Conservation (phyloP, 1,140 invertebrate species). For the Laupala kohalensis region DNA sequence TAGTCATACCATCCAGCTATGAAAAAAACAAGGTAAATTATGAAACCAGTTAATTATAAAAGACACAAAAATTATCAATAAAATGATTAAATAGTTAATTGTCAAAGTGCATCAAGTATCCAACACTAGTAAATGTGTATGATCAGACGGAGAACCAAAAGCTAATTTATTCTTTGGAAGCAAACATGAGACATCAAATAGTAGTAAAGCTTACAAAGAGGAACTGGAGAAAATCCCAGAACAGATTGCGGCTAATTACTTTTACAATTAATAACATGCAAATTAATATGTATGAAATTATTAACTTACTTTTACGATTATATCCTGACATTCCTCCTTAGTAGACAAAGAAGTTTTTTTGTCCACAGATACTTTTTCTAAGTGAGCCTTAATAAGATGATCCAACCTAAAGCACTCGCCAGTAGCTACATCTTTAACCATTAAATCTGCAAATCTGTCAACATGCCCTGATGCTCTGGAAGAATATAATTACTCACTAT, state of each 20-base stretch:
- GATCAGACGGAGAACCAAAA: not conserved
- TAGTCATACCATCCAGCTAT: slow-evolving; percentile 70
- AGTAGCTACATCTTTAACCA: slow-evolving; percentile 94
- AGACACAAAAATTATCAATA: not conserved
- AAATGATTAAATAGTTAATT: not conserved
- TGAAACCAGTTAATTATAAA: not conserved
- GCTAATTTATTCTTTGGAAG: not conserved
- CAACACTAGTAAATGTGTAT: not conserved
- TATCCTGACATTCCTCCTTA: slow-evolving; percentile 66
- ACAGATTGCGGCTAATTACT: no score
- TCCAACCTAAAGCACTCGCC: slow-evolving; percentile 96
- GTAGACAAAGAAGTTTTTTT: slow-evolving; percentile 62
- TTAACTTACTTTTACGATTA: slow-evolving; percentile 48
- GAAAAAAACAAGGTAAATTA: no score
- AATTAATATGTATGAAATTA: not conserved
- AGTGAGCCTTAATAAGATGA: slow-evolving; percentile 93
- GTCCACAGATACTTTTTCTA: slow-evolving; percentile 78
- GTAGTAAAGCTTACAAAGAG: not conserved
- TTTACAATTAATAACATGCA: no score
- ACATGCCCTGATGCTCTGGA: slow-evolving; percentile 91
- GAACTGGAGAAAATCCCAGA: not conserved
- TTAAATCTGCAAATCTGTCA: slow-evolving; percentile 95
- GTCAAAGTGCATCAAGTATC: no score
- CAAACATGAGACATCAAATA: not conserved
- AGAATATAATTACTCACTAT: no score